A percentile compares a stretch with the other conserved stretches of the same genome.
phyloP scores from a whole-genome alignment of 2,113 vertebrate genomes.

The Aldabrachelys gigantea region DNA sequence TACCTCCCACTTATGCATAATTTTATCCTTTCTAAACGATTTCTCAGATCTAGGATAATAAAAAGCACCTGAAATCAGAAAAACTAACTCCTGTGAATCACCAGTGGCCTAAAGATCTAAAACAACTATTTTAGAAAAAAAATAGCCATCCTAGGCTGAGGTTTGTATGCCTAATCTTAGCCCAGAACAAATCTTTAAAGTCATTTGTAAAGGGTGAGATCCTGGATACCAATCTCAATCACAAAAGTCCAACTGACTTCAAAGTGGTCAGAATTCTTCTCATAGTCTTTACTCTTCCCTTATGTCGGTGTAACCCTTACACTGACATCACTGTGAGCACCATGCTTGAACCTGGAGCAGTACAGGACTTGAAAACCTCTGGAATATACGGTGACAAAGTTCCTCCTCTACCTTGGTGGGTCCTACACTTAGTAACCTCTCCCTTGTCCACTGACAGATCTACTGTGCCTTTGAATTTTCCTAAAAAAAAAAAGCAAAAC shows the following conservation, averaged over 20 bases:
- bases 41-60: background rate
- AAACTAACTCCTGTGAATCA: background rate
- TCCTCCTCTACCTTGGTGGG: too few relatives aligned
- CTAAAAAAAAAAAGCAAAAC: too few relatives aligned
- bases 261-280: background rate
- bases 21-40: background rate
- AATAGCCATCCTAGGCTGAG: background rate
- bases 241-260: background rate
- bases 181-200: background rate
- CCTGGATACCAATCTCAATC: background rate
- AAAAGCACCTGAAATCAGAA: background rate
- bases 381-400: background rate
- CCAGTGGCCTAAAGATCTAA: background rate
- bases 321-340: background rate
- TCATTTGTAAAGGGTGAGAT: background rate
- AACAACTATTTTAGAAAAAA: background rate
- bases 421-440: too few relatives aligned
- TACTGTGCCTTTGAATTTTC: too few relatives aligned
- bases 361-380: slow-evolving; percentile 12
- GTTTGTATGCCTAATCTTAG: background rate
- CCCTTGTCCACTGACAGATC: too few relatives aligned
- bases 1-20: background rate
- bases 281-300: background rate
- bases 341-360: background rate
- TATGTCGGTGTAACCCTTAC: background rate